Evolutionary conservation across 2,113 vertebrate species (phyloP), one percentile per base, ranked within the genome.

Genomic region (Serinus canaria): DNA sequence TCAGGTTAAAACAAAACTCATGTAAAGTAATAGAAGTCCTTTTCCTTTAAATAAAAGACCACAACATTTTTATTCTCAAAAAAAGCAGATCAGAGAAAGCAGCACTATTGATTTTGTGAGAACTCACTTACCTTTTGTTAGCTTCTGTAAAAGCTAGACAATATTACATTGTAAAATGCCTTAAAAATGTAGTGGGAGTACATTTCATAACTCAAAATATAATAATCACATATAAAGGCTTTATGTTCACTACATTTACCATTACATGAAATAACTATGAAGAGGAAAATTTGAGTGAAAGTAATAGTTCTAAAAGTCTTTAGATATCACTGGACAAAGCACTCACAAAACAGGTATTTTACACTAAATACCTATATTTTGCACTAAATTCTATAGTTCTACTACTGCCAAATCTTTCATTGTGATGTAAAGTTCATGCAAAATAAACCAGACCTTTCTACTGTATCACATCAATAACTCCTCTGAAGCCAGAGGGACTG

Each of bases 1-100:
- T 4, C 7, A 47, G 43, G 22, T 19, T 33, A 17, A 75, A 62
- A 27, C 8, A 33, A 52, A 80, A 53, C 9, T n/a, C 25, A 43
- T 3, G 4, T 46, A 10, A 11, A 49, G 14, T 66, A 89, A 87
- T 33, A 21, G 3, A 13, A 7, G 10, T 69, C 16, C 1, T 70
- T 67, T 66, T 41, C 31, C 22, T 77, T 91, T 79, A 58, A 79
- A 62, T 35, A 68, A 62, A 49, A 62, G 33, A 1, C 3, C 15
- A 53, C 27, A 46, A 55, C 27, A 67, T 50, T 37, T 63, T 7
- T 55, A 27, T 82, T 85, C 52, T 76, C 52, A 46, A 39, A 89
- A 89, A 58, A 58, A 0, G 0, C 0, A 0, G 6, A 58, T 46
- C 4, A 63, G 22, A 67, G 23, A 33, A 78, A 66, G 17, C 46